phyloP scores from a whole-genome alignment of 2,888 invertebrate species.

The Cynaeus angustus region DNA sequence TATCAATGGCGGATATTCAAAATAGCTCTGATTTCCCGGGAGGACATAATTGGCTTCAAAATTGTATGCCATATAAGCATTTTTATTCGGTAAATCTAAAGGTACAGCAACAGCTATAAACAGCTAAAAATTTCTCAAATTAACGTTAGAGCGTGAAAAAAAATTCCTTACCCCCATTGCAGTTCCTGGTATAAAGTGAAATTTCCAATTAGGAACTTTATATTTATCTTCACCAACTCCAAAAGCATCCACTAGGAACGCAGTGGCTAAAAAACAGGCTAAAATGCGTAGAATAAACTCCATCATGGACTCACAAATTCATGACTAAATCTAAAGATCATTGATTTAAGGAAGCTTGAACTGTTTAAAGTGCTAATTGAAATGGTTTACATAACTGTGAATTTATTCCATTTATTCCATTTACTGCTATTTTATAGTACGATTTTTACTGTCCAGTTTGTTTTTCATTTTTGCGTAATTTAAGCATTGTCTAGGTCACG shows the following conservation, averaged over 20 bases:
- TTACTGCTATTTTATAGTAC: constrained; percentile 29
- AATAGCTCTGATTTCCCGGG: constrained; percentile 73
- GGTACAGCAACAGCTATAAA: constrained; percentile 83
- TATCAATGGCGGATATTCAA: constrained; percentile 64
- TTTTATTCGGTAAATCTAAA: constrained; percentile 79
- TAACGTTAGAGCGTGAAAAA: constrained; percentile 7
- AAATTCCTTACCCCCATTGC: constrained; percentile 56
- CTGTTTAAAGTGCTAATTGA: constrained; percentile 35
- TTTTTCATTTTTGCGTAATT: not conserved
- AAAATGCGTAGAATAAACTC: constrained; percentile 9
- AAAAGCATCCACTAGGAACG: too few species aligned
- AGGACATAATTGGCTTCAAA: constrained; percentile 81
- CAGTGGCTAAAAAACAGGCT: too few species aligned
- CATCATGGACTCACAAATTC: constrained; percentile 28
- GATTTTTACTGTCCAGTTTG: not conserved
- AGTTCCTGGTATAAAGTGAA: constrained; percentile 55
- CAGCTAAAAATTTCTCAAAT: constrained; percentile 72
- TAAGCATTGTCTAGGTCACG: not conserved
- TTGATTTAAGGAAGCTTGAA: constrained; percentile 22
- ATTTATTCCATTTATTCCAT: constrained; percentile 10
- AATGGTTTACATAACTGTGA: constrained; percentile 48
- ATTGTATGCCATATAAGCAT: constrained; percentile 83
- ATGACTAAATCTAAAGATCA: constrained; percentile 23
- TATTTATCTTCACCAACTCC: constrained; percentile 33
- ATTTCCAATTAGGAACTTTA: constrained; percentile 53